Base-by-base conservation (phyloP, 2,113 vertebrate genomes). In the Crypturellus undulatus region DNA sequence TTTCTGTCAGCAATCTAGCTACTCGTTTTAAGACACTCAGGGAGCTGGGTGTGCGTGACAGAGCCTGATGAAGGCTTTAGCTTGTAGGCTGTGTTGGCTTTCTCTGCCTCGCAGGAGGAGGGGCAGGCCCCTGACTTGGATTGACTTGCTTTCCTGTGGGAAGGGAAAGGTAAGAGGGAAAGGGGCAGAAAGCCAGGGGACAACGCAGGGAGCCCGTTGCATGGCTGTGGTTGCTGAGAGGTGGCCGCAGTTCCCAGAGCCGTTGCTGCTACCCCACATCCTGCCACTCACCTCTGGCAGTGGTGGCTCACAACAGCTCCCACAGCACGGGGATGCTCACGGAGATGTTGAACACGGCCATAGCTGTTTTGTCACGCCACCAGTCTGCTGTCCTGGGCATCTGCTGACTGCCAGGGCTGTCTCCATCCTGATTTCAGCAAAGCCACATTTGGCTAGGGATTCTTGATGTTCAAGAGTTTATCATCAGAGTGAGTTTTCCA, bases 281-380 rank as follows among this genome's bases (percentile, higher is more conserved):
- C 64, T 70, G 22, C 21, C 4, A 26, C 10, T 87, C 19, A 26
- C 5, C 22, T 59, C 30, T 67, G 34, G n/a, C 36, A 89, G 19
- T 12, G 69, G 45, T 7, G 19, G 25, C 52, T 16, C 19, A 36
- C 36, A 38, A 43, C 11, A 47, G 28, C 6, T 79, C 40, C 52
- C 56, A 3, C 2, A 65, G 42, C 6, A 40, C 0, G 0, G 52
- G n/a, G 34, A 71, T 43, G 4, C 16, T 18, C 6, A 36, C 0
- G 0, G 45, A 30, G 34, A 78, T 47, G 4, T 16, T 18, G 16
- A 63, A 30, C 24, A 5, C 0, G 38, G 43, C 43, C 21, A 6
- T 30, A 28, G 38, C 14, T 30, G 26, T 54, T 54, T 81, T 19
- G 65, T 79, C 45, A 75, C 4, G 8, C 5, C 36, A 43, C 22